phyloP scores from a whole-genome alignment of 2,113 vertebrate genomes.

The Phaetusa simplex region DNA sequence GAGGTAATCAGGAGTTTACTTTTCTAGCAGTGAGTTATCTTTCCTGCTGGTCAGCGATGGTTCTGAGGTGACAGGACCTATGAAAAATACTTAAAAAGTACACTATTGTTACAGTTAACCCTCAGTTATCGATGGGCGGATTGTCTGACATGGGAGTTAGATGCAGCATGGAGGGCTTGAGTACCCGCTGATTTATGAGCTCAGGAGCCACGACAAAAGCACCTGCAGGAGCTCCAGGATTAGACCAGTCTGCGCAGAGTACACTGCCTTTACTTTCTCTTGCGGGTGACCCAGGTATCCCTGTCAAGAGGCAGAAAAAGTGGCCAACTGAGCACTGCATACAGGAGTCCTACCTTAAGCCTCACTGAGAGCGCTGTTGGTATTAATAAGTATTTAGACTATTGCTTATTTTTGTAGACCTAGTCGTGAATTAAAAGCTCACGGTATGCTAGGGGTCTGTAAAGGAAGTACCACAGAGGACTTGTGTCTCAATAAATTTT shows the following conservation, averaged over 20 bases:
- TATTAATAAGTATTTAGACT: background rate
- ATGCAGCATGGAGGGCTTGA: background rate
- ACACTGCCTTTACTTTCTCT: background rate
- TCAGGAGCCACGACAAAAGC: background rate
- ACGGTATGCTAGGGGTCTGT: fast-evolving
- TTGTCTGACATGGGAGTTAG: background rate
- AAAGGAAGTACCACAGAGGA: background rate
- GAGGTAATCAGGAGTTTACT: background rate
- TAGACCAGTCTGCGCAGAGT: background rate
- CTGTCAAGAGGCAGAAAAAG: background rate
- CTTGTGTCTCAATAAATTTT: background rate
- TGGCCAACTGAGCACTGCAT: background rate
- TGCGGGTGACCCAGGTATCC: background rate
- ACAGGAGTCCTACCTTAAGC: background rate
- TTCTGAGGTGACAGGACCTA: background rate
- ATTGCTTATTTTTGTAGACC: background rate
- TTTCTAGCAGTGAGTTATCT: background rate
- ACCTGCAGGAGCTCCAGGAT: background rate
- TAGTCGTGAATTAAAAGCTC: background rate
- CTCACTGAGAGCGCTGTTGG: background rate
- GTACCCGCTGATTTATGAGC: fast-evolving
- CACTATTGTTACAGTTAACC: background rate
- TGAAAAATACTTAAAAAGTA: background rate
- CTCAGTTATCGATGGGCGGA: background rate
- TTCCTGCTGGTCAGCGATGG: background rate